A percentile compares a stretch with the other conserved stretches of the same genome.
Conservation (phyloP, 2,797 vertebrate species). For the Kryptopterus vitreolus region DNA sequence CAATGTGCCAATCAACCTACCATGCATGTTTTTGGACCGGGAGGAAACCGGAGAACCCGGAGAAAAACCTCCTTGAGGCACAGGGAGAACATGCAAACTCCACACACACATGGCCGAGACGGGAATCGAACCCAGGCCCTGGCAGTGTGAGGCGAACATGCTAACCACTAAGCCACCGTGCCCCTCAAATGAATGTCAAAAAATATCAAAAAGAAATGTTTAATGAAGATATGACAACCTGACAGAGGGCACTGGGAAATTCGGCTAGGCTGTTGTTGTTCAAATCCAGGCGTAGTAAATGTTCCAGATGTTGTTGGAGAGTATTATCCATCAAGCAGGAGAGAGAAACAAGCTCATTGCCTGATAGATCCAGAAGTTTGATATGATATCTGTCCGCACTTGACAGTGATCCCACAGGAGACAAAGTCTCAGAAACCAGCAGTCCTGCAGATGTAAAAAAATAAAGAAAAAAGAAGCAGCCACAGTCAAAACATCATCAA, state of each 20-base stretch:
- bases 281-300: conserved; percentile 86
- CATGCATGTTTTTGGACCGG: too few species aligned
- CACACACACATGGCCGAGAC: too few species aligned
- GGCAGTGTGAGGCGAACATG: too few species aligned
- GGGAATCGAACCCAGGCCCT: too few species aligned
- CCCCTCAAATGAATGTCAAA: too few species aligned
- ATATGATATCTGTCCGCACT: conserved; percentile 82
- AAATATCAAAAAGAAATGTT: too few species aligned
- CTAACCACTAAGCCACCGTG: too few species aligned
- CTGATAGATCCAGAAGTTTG: conserved; percentile 88
- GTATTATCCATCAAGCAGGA: conserved; percentile 78
- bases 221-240: conserved; percentile 68
- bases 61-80: too few species aligned
- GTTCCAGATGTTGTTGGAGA: conserved; percentile 79
- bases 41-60: too few species aligned
- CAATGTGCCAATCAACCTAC: too few species aligned
- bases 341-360: conserved; percentile 87
- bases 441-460: conserved; percentile 57
- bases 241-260: conserved; percentile 83
- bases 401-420: conserved; percentile 59
- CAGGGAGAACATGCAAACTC: too few species aligned
- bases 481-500: background rate
- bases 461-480: background rate
- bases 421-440: conserved; percentile 69
- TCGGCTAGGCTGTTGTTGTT: conserved; percentile 83